Evolutionary conservation across 2,888 invertebrate genomes (phyloP), one percentile per base, ranked within the genome.

Genomic region (Salticus scenicus): DNA sequence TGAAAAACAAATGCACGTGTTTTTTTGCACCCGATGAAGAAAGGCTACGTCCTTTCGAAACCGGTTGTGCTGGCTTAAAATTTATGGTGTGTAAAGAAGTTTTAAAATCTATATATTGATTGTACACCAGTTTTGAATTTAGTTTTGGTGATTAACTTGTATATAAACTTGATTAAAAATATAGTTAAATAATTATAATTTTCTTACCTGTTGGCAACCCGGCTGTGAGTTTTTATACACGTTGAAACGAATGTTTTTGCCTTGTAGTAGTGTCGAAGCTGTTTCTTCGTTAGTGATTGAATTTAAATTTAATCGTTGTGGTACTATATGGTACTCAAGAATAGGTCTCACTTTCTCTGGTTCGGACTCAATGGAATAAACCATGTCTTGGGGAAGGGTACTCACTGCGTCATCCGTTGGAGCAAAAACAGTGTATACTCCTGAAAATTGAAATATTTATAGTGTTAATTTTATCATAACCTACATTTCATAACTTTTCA

Each of bases 341-440:
- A 88, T 47, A 5, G 77, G 37, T n/a, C 37, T 75, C 37, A 88
- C 64, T 42, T 86, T 77, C 1, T 83, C 66, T 0, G 88, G 88
- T 41, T 88, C 74, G 24, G 67, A 78, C 17, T 88, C 83, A n/a
- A 88, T 77, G 47, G 84, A 72, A 10, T 77, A 51, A 27, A 76
- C 42, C 83, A 88, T 84, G 30, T 87, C 84, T 8, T 78, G 80
- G 5, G 88, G 88, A 1, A 88, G 33, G 28, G 88, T 77, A 12
- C 76, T 73, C 8, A 88, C 77, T 14, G 88, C 88, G 14, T 85
- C 86, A 41, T 88, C 88, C 10, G 88, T 88, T 12, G 88, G 88
- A 5, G 88, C 88, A 27, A 88, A 87, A 0, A 88, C 80, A 4
- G 88, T 88, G 75, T 88, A 88, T 31, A 73, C 78, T 12, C 85